phyloP scores from a whole-genome alignment of 2,113 vertebrate species.

The Hippocampus guttulatus region DNA sequence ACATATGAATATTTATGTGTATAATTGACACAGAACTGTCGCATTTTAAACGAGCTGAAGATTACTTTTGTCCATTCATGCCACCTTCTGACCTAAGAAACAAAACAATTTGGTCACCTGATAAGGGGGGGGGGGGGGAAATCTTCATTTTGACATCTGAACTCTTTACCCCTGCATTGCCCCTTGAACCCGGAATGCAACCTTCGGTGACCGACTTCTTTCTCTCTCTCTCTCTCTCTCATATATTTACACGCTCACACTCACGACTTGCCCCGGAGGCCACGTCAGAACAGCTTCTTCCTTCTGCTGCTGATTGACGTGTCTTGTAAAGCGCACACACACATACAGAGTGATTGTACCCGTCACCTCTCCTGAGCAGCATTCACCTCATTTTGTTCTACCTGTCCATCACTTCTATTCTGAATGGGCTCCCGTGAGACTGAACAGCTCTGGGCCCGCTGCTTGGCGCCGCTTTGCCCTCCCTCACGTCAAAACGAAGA shows the following conservation, averaged over 20 bases:
- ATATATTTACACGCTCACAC: background rate
- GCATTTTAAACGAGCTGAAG: background rate
- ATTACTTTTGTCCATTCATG: background rate
- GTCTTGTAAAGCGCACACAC: constrained; percentile 36
- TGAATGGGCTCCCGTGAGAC: constrained; percentile 68
- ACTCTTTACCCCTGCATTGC: constrained; percentile 64
- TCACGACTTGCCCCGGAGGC: constrained; percentile 49
- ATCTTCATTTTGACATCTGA: constrained; percentile 56
- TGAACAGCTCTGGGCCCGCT: constrained; percentile 42
- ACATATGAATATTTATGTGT: background rate
- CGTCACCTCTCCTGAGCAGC: constrained; percentile 69
- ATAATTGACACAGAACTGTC: background rate
- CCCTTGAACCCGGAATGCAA: constrained; percentile 51
- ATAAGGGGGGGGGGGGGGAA: constrained; percentile 2
- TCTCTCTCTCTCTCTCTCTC: constrained; percentile 7
- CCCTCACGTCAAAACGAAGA: constrained; percentile 37
- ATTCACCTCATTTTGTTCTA: constrained; percentile 71
- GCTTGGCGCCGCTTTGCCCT: constrained; percentile 68
- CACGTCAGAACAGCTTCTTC: constrained; percentile 50
- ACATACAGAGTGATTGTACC: constrained; percentile 53
- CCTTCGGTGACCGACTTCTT: constrained; percentile 25
- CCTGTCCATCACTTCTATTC: constrained; percentile 69
- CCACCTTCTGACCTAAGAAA: background rate
- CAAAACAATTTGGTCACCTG: background rate
- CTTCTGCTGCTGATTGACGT: constrained; percentile 61